Conservation (phyloP, 53 echinoderm and acorn worm genomes). For the Pentamera pediparva region DNA sequence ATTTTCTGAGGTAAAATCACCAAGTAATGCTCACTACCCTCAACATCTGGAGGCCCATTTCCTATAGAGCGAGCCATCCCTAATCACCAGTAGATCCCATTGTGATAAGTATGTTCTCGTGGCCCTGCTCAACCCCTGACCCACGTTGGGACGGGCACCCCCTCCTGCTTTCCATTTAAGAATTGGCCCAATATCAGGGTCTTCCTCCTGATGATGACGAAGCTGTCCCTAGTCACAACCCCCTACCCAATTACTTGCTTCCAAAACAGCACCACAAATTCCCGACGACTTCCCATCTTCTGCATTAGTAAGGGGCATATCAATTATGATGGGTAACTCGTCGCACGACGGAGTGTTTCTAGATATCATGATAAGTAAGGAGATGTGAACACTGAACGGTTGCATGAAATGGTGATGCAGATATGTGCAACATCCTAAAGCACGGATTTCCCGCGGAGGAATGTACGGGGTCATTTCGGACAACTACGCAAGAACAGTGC, state of each 20-base stretch:
- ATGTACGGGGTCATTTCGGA: conserved; percentile 14
- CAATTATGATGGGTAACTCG: background rate
- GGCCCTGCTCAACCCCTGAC: conserved; percentile 5
- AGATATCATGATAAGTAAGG: too few relatives aligned
- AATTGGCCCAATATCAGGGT: background rate
- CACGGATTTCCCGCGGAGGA: conserved; percentile 2
- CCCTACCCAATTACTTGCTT: background rate
- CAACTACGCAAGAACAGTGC: conserved; percentile 25
- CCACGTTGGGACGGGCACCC: background rate
- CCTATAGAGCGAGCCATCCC: conserved; percentile 6
- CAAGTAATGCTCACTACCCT: background rate
- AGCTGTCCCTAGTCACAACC: background rate
- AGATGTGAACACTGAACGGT: too few relatives aligned
- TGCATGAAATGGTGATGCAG: too few relatives aligned
- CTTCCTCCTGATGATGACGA: background rate
- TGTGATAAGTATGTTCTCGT: conserved; percentile 23
- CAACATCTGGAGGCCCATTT: conserved; percentile 19
- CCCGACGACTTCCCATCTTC: background rate
- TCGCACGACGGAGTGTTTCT: conserved; percentile 27
- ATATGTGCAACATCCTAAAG: conserved; percentile 28
- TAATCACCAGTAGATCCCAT: conserved; percentile 8
- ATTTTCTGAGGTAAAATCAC: background rate
- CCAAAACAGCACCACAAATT: background rate
- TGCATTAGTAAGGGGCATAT: background rate
- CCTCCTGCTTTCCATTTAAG: background rate